Evolutionary conservation across 2,113 vertebrate species (phyloP).

Genomic region (Daubentonia madagascariensis): DNA sequence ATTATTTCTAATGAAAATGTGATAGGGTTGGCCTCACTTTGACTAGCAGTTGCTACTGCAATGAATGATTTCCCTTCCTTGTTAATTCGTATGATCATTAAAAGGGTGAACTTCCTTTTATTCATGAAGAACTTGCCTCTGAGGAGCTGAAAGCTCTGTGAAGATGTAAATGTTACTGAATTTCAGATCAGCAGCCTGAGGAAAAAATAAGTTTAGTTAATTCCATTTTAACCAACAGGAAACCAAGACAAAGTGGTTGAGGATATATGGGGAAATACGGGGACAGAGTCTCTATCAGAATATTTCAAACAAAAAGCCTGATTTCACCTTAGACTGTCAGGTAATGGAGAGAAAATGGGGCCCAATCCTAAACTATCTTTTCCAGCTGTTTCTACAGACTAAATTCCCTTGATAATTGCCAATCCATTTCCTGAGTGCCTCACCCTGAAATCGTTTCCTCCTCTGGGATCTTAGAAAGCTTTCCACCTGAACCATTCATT

Average conservation of each 20-base stretch:
- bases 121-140: slow-evolving; percentile 28
- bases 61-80: neutral
- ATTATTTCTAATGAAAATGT: neutral
- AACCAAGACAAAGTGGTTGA: neutral
- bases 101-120: slow-evolving; percentile 15
- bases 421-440: neutral
- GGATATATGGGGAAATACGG: neutral
- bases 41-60: neutral
- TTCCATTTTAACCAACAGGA: neutral
- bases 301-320: neutral
- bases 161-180: neutral
- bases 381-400: neutral
- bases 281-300: neutral
- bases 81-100: neutral
- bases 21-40: neutral
- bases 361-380: neutral
- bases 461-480: neutral
- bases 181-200: neutral
- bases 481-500: neutral
- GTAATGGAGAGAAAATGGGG: neutral
- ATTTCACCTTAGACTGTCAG: neutral
- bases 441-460: neutral
- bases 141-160: neutral
- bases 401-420: slow-evolving; percentile 15
- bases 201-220: neutral